Evolutionary conservation across 2,113 vertebrate species (phyloP), one percentile per base, ranked within the genome.

Genomic region (Eleginops maclovinus): DNA sequence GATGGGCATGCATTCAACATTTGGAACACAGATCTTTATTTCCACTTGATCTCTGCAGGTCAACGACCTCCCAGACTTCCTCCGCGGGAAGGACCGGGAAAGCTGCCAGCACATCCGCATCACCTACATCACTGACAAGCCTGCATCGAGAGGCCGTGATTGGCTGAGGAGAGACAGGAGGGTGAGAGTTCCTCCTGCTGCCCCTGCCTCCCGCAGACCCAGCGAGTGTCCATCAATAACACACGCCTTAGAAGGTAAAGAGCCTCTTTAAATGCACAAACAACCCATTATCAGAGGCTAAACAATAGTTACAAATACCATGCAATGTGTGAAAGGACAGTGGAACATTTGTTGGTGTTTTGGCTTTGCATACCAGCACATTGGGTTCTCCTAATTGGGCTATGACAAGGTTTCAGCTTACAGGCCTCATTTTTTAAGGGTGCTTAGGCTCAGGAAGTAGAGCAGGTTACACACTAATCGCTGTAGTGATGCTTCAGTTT

Each of bases 51-150:
- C 41, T 55, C 24, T 13, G 4, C 84, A 95, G 94, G 83, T 95
- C 16, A 94, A 94, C 0, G 94, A 95, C 85, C 67, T 94, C 22
- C 94, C 94, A 12, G 90, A 92, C 17, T 95, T 95, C 85, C 93
- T 95, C 40, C 82, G 82, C 3, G 87, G 89, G 19, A 91, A 85
- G 49, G 81, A 91, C 50, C 68, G 90, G 9, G 88, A 94, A 6
- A 77, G 61, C 63, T 94, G 92, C 5, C 92, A 94, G 75, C 94
- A 95, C 75, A 90, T 93, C 24, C 85, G 92, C 4, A 73, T 95
- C 28, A 44, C 75, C 22, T 87, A 93, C 15, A 4, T 85, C 40
- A 53, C 84, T 0, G 54, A 79, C n/a, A 90, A 91, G 62, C 70
- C 89, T 22, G 49, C 73, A 7, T 54, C 50, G 17, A 91, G 85